Base-by-base conservation (phyloP, 2,797 vertebrate species). In the Cottoperca gobio region DNA sequence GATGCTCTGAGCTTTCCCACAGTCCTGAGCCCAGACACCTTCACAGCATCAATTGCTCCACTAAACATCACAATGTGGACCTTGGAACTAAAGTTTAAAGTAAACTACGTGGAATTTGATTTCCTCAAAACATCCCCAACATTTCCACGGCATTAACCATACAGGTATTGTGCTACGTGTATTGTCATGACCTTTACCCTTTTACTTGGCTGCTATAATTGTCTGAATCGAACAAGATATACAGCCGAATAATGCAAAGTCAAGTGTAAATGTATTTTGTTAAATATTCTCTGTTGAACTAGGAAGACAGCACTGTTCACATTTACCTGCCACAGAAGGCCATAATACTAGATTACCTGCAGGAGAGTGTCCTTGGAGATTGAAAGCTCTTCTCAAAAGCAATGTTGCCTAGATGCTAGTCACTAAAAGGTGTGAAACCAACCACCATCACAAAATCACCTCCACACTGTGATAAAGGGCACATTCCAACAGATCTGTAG, bases 1-100 rank as follows among this genome's bases (percentile, higher is more conserved):
- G 61, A 87, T 81, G 78, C 35, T 35, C 45, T 21, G 57, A 72
- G 78, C 26, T 42, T 68, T 39, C 8, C 55, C 37, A 57, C 53
- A 70, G 55, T 24, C 19, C 73, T 48, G 65, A 72, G 16, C 60
- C 59, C 2, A 52, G 54, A 58, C 63, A 37, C 66, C 12, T 45
- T 49, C 16, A 37, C 12, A 31, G 49, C 39, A 70, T 50, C n/a
- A 12, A n/a, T 13, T 14, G 58, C 61, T 77, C 21, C 19, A 8
- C 31, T 58, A 39, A 45, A 87, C 48, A 46, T 50, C 19, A n/a
- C 12, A 19, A 17, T 39, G 19, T 52, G 28, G 33, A 57, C 21
- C 35, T 52, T 16, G 3, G 16, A 19, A 61, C 11, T 23, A 21
- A 52, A 19, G n/a, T 53, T 24, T 49, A 23, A 52, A 37, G 28